Evolutionary conservation across 2,797 vertebrate species (phyloP), one percentile per base, ranked within the genome.

Genomic region (Pterois miles): DNA sequence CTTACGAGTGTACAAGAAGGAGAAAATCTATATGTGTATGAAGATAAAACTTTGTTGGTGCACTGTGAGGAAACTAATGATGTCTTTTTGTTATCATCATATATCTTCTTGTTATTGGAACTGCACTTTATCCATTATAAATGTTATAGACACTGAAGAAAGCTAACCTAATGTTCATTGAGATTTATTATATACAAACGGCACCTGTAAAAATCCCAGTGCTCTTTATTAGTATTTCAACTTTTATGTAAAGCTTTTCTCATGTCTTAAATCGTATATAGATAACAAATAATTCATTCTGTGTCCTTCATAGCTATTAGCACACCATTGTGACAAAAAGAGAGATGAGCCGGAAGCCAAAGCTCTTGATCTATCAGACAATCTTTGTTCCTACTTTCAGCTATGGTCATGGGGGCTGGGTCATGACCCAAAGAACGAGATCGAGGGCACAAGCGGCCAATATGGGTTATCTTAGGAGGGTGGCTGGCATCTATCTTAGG

Each of bases 1-100:
- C 79, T 71, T 81, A 62, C 74, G 66, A 75, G 65, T 76, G 67
- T 60, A 63, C 71, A 76, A 36, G 57, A 71, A 81, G 73, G 34
- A 50, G 71, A 46, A 83, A 84, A 81, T 88, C 59, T 62, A 73
- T 80, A 59, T 16, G 31, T 76, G 34, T 29, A 69, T 50, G 18
- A 60, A 72, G 54, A 81, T 54, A 74, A 71, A 79, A 62, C 29
- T 20, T 77, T 69, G 40, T 65, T 58, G 23, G 34, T 50, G 16
- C 25, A 38, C 18, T 60, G 23, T 10, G 53, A 60, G 36, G 43
- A 68, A 73, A 60, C 29, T 34, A n/a, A 71, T 50, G 29, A 31
- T 27, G 8, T 50, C 3, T 38, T 65, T 27, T 63, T 53, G 6
- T 71, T 48, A 33, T 27, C 52, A 13, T 36, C 16, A 63, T 62